Evolutionary conservation across 2,113 vertebrate species (phyloP).

Genomic region (Caretta caretta): DNA sequence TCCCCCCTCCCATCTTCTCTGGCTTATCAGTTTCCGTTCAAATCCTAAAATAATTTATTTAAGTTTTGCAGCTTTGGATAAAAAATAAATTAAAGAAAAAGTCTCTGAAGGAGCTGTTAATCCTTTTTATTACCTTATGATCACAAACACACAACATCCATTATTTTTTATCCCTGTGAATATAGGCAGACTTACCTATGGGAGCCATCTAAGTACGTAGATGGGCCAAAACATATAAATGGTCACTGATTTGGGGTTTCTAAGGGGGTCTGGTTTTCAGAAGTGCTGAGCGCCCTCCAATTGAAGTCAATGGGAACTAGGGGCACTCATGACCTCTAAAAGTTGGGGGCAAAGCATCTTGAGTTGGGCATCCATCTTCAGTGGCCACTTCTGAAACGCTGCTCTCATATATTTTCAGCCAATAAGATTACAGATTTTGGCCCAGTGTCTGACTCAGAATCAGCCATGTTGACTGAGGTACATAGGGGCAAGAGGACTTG

Average conservation of each 20-base stretch:
- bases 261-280: neutral
- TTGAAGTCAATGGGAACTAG: neutral
- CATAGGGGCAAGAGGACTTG: neutral
- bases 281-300: neutral
- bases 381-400: neutral
- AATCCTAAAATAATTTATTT: constrained; percentile 80
- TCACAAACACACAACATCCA: neutral
- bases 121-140: neutral
- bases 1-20: constrained; percentile 59
- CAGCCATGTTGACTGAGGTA: neutral
- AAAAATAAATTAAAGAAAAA: constrained; percentile 67
- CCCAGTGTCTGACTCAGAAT: neutral
- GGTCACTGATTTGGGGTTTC: neutral
- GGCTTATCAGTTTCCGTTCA: constrained; percentile 76
- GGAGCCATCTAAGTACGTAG: neutral
- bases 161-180: neutral
- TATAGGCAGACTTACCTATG: constrained; percentile 23
- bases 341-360: neutral
- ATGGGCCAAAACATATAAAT: neutral
- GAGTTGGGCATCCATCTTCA: neutral
- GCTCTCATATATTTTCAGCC: neutral
- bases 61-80: constrained; percentile 69
- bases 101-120: constrained; percentile 70
- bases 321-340: neutral
- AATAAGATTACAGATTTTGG: neutral